Base-by-base conservation (phyloP, 2,113 vertebrate species). In the Etia nguti region DNA sequence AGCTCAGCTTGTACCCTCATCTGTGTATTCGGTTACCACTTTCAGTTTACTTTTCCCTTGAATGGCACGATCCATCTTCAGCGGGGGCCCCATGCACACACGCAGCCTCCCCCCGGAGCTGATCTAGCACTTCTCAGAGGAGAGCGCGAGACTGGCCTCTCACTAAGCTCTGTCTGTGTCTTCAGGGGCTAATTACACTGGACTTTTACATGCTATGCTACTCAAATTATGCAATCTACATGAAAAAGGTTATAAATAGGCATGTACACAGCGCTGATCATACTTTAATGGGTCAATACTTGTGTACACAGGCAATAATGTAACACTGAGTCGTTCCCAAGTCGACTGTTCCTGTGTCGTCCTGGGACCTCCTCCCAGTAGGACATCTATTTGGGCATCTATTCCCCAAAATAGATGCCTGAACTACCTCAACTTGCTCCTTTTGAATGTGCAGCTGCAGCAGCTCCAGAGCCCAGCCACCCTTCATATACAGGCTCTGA, bases 71-170 rank as follows among this genome's bases (percentile, higher is more conserved):
- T 93, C 90, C 87, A 90, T 94, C 92, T 94, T 90, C 86, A 86
- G 89, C 79, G 6, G 68, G 50, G 48, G 52, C 85, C 86, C 88
- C 79, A n/a, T 84, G 87, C 29, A n/a, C 50, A 46, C 68, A 50
- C 7, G 62, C 82, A 48, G 55, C 68, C 85, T 92, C 93, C 94
- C 92, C 82, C 9, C 5, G 87, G 93, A 92, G 92, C 95, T 95
- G 94, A 96, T 87, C 65, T 77, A 87, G 92, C 93, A 92, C 90
- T 94, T 95, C 91, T 93, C 82, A 80, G 86, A 92, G 86, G 88
- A 92, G 84, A 86, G 88, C 82, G 87, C 85, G 80, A 89, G 56
- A 55, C 87, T 81, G 82, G 52, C 84, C 82, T 26, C 73, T 65
- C 84, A 70, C 22, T 55, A 48, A 85, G 34, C 80, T 48, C 90